Evolutionary conservation across 37 sponge, comb jelly and placozoan genomes (phyloP), one percentile per base, ranked within the genome.

Genomic region (Spongilla lacustris): DNA sequence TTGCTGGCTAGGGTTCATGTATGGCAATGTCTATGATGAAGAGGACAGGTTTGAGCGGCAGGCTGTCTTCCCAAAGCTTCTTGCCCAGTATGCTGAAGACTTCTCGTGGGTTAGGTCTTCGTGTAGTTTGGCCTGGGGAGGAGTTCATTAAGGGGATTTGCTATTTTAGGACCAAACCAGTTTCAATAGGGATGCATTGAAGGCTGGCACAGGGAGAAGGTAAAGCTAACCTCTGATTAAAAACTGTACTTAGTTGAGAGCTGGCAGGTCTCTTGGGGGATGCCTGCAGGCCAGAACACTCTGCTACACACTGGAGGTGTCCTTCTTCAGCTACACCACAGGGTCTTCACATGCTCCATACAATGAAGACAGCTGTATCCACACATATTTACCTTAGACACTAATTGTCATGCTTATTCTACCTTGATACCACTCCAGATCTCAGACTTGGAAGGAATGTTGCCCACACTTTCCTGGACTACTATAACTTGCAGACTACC

Each of bases 291-390:
- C 91, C 21, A 77, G 73, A 26, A 94, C 98, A 0, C 86, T 90
- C 72, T 98, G 98, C 82, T 98, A 98, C 87, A 98, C 98, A 26
- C 89, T 98, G 69, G 98, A 98, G 79, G 98, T 98, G 9, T 98
- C 98, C 26, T 94, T 96, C 81, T 96, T 89, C 88, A 89, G 98
- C 84, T 98, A 94, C 90, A 83, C 90, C 10, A 68, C 85, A 9
- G 37, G 41, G 28, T 49, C 66, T 23, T 77, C 70, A 19, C 87
- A 86, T 32, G 69, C 49, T 21, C 92, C 90, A 0, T 96, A 96
- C 85, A 94, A 83, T 68, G 94, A 96, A 36, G 76, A 91, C 19
- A 73, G 49, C 4, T 96, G 95, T 95, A 95, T 92, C 90, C 84
- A 49, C 32, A 6, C 35, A 2, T 14, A 89, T 17, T 2, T 19